Conservation (phyloP, 2,797 vertebrate genomes). For the Sebastes taczanowskii region DNA sequence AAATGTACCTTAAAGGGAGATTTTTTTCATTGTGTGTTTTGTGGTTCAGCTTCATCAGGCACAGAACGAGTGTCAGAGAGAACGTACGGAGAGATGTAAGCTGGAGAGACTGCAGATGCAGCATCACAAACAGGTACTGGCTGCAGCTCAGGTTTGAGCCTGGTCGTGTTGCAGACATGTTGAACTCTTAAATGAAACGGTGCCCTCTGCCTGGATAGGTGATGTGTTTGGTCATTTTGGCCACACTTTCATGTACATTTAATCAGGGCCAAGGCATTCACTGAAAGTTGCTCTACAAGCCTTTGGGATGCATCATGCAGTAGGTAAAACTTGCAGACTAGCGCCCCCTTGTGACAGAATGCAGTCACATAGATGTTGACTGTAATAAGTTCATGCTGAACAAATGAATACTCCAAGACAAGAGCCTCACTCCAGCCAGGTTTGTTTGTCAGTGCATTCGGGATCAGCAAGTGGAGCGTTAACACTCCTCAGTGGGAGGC, state of each 20-base stretch:
- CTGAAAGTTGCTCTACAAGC: neutral
- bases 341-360: constrained; percentile 69
- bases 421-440: constrained; percentile 56
- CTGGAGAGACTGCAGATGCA: constrained; percentile 92
- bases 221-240: constrained; percentile 1
- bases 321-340: constrained; percentile 14
- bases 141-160: constrained; percentile 9
- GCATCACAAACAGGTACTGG: constrained; percentile 94
- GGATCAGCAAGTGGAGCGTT: constrained; percentile 44
- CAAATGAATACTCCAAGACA: constrained; percentile 21
- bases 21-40: constrained; percentile 2
- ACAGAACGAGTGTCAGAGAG: constrained; percentile 91
- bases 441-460: constrained; percentile 42
- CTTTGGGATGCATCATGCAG: neutral
- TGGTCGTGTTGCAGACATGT: neutral
- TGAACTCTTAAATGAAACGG: neutral
- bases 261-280: neutral
- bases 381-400: neutral
- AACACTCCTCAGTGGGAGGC: constrained; percentile 44
- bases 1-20: no score
- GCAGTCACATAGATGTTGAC: constrained; percentile 18
- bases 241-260: neutral
- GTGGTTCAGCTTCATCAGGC: constrained; percentile 86
- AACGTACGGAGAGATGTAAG: constrained; percentile 92
- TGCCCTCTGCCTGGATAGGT: constrained; percentile 4